Percentiles rank a stretch among this genome's conserved stretches.
Conservation (phyloP, 2,113 vertebrate species). For the Morone chrysops region DNA sequence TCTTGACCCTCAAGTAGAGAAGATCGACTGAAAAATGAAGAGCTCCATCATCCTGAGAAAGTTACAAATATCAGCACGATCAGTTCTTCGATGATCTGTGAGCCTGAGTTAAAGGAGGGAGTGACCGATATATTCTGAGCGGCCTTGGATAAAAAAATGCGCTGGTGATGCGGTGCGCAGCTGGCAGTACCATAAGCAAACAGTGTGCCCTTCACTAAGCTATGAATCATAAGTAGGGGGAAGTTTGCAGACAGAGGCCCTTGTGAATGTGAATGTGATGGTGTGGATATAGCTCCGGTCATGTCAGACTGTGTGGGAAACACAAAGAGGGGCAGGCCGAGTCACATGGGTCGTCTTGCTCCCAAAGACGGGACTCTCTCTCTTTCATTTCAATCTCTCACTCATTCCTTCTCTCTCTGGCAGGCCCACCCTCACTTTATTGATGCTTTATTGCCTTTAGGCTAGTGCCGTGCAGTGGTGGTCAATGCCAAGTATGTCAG, state of each 20-base stretch:
- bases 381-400: conserved; percentile 29
- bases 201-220: conserved; percentile 82
- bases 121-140: conserved; percentile 31
- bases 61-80: conserved; percentile 27
- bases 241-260: conserved; percentile 84
- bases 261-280: conserved; percentile 74
- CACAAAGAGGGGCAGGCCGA: conserved; percentile 85
- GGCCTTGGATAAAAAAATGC: conserved; percentile 44
- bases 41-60: conserved; percentile 48
- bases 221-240: conserved; percentile 87
- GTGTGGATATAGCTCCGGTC: conserved; percentile 79
- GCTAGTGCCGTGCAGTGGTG: not conserved
- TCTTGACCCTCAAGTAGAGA: conserved; percentile 17
- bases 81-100: not conserved
- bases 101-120: conserved; percentile 11
- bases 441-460: not conserved
- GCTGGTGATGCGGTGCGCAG: conserved; percentile 83
- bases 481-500: not conserved
- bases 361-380: conserved; percentile 78
- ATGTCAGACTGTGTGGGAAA: conserved; percentile 90
- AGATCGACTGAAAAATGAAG: conserved; percentile 25
- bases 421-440: not conserved
- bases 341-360: conserved; percentile 86
- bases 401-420: conserved; percentile 27
- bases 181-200: conserved; percentile 87